A percentile compares a stretch with the other conserved stretches of the same genome.
phyloP scores from a whole-genome alignment of 2,113 vertebrate genomes.

The Montifringilla adamsi region DNA sequence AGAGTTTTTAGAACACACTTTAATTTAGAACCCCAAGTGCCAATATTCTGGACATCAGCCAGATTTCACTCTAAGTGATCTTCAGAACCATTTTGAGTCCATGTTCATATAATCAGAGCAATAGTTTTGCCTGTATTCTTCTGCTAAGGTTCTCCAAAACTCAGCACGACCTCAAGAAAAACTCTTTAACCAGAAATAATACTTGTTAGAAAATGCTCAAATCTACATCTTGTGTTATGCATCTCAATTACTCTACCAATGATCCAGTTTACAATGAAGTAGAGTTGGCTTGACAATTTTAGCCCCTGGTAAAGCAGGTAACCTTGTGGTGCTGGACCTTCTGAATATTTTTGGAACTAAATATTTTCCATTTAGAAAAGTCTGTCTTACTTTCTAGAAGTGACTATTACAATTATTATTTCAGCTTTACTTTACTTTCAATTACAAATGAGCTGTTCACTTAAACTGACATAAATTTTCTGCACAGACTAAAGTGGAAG shows the following conservation, averaged over 20 bases:
- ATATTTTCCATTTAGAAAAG: constrained; percentile 23
- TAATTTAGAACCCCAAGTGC: not conserved
- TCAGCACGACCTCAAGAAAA: not conserved
- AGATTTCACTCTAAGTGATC: not conserved
- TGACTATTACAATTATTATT: constrained; percentile 65
- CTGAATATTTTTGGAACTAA: constrained; percentile 35
- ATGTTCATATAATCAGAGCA: not conserved
- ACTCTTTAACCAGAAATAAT: not conserved
- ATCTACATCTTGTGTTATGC: not conserved
- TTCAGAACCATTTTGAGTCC: not conserved
- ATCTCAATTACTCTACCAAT: not conserved
- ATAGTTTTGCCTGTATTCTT: not conserved
- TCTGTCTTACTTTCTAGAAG: constrained; percentile 43
- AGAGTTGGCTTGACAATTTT: not conserved
- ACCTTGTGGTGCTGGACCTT: not conserved
- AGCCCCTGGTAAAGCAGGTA: not conserved
- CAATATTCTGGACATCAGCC: rapidly evolving
- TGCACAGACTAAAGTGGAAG: constrained; percentile 60
- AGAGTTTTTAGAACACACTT: not conserved
- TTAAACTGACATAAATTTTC: constrained; percentile 72
- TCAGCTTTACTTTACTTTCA: constrained; percentile 70
- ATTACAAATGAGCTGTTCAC: constrained; percentile 67
- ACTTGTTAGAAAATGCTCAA: not conserved
- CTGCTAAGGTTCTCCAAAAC: not conserved
- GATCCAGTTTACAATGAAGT: not conserved